Base-by-base conservation (phyloP, 2,888 invertebrate species). In the Mesochorus sp. region DNA sequence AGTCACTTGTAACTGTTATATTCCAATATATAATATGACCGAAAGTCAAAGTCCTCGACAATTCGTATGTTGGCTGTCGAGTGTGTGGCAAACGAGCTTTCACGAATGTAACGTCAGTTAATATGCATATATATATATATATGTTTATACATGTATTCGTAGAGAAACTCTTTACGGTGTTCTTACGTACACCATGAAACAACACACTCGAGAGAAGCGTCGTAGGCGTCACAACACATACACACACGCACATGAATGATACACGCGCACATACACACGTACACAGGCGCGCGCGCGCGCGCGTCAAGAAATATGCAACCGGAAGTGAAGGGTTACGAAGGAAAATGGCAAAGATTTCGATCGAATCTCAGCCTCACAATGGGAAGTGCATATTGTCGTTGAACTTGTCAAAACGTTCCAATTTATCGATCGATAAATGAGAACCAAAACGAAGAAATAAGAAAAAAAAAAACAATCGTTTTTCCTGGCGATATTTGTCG, bases 1-100 rank as follows among this genome's bases (percentile, higher is more conserved):
- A 77, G 76, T 72, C 61, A 19, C 61, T 42, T 19, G 59, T 26
- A 61, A 28, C 71, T 77, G 72, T 67, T 77, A 76, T 34, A 17
- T 34, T 47, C 62, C 64, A 49, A 64, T 49, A 51, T 14, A 44
- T 61, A 28, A n/a, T 39, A 57, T 34, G 57, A 24, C 44, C 44
- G 68, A 55, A 31, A 44, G 68, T 68, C 68, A 68, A 68, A 68
- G 55, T 68, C 68, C 68, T 44, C 44, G 68, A 68, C 68, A 44
- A 55, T 55, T 68, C 57, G 51, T 51, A 66, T 34, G 28, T 68
- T 12, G 37, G 31, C 8, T 24, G 44, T 53, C 26, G 44, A 51
- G 49, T 39, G 49, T 44, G 34, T 47, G 51, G 51, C 51, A 42
- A 57, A 51, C 39, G 53, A 21, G 55, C 66, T 67, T 77, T 72